These are phyloP conservation scores for Blastobasis lacticolella DNA, from an alignment of 2,888 invertebrate genomes.

Conservation along the genomic window DNA sequence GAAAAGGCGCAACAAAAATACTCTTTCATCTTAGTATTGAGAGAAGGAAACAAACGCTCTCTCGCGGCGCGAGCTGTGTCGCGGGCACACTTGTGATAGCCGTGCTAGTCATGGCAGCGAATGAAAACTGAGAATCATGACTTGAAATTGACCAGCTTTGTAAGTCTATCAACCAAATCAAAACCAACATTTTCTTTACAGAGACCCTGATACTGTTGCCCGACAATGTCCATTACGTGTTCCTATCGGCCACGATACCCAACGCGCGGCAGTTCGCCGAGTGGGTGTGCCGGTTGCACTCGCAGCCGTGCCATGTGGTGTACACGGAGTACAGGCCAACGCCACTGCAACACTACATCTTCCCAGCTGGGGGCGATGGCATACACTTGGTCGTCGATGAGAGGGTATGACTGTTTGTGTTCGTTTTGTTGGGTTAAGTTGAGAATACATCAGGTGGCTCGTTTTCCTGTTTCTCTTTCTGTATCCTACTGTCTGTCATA, in stretches of 20 bases:
- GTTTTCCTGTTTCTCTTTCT: too few relatives aligned
- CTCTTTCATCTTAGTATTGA: too few relatives aligned
- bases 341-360: conserved; percentile 98
- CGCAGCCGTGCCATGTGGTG: conserved; percentile 98
- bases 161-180: neutral
- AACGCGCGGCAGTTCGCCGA: conserved; percentile 97
- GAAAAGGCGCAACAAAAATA: too few relatives aligned
- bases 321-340: conserved; percentile 99
- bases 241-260: conserved; percentile 98
- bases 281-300: conserved; percentile 95
- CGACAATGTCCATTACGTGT: conserved; percentile 98
- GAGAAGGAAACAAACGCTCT: too few relatives aligned
- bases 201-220: conserved; percentile 98
- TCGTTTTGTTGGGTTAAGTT: neutral
- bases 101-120: too few relatives aligned
- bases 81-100: too few relatives aligned
- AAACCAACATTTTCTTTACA: conserved; percentile 18
- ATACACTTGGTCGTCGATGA: conserved; percentile 98
- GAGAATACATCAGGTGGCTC: too few relatives aligned
- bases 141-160: too few relatives aligned
- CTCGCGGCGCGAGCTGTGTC: too few relatives aligned
- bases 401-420: conserved; percentile 61
- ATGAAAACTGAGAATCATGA: too few relatives aligned
- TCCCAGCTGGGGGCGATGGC: conserved; percentile 96
- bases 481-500: too few relatives aligned